Percentiles rank a stretch among this genome's conserved stretches.
Evolutionary conservation across 2,113 vertebrate species (phyloP).

Genomic region (Hippopotamus amphibius): DNA sequence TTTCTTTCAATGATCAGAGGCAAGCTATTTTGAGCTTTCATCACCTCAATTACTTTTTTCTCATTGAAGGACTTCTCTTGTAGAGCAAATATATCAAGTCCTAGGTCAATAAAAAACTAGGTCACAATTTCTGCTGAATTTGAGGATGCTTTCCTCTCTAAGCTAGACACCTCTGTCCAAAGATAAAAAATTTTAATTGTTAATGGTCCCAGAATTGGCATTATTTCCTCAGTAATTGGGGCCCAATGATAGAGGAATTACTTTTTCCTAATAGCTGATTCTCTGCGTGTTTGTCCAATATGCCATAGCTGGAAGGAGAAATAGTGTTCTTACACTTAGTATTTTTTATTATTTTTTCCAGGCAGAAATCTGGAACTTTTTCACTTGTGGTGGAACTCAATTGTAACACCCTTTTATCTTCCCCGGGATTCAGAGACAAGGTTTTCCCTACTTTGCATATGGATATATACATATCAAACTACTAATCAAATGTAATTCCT

Average conservation of each 20-base stretch:
- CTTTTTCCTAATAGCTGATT: not conserved
- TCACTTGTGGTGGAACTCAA: not conserved
- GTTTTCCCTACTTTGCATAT: slow-evolving; percentile 12
- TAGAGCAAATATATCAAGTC: not conserved
- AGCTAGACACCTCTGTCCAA: not conserved
- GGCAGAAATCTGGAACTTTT: not conserved
- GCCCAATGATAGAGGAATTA: not conserved
- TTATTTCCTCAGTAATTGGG: not conserved
- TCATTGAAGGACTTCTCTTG: not conserved
- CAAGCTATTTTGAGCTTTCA: slow-evolving; percentile 3
- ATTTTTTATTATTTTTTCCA: not conserved
- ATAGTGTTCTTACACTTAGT: not conserved
- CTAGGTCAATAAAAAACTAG: slow-evolving; percentile 11
- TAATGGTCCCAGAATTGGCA: not conserved
- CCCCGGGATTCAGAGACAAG: slow-evolving; percentile 13
- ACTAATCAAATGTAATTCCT: not conserved
- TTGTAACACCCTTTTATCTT: not conserved
- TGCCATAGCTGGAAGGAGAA: not conserved
- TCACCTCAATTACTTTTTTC: not conserved
- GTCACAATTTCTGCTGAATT: not conserved
- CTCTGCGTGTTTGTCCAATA: not conserved
- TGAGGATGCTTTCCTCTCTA: not conserved
- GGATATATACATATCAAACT: not conserved
- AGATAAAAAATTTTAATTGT: not conserved
- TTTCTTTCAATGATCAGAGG: not conserved